These are phyloP conservation scores for Drosophila tristis DNA, from an alignment of 1,140 invertebrate species.

Conservation along the genomic window DNA sequence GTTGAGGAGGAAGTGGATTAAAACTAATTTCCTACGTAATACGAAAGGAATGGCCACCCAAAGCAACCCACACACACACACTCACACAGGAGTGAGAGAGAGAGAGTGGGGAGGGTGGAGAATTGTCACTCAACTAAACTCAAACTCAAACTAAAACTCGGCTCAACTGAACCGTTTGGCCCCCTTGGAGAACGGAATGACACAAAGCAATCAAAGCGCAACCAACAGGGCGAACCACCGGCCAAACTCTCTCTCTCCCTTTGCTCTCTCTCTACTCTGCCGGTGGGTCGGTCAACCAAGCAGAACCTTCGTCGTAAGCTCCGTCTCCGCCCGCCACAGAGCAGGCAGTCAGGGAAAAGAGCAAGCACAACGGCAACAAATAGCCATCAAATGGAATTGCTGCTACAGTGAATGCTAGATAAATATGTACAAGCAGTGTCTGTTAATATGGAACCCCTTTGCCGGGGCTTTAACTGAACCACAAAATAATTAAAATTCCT, in stretches of 20 bases:
- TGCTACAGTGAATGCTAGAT: background rate
- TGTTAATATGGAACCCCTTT: too few relatives aligned
- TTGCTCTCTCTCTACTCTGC: constrained; percentile 12
- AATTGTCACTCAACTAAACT: constrained; percentile 48
- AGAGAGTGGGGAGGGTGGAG: constrained; percentile 23
- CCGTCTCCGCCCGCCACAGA: constrained; percentile 23
- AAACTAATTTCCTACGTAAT: constrained; percentile 79
- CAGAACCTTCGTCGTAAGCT: constrained; percentile 46
- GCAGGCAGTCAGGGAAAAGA: constrained; percentile 55
- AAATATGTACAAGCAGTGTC: too few relatives aligned
- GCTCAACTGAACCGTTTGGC: constrained; percentile 49
- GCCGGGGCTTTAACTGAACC: too few relatives aligned
- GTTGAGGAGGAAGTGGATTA: constrained; percentile 66
- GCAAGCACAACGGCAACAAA: constrained; percentile 52
- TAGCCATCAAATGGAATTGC: constrained; percentile 65
- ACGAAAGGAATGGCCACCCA: constrained; percentile 21
- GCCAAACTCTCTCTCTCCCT: constrained; percentile 29
- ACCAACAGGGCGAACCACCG: constrained; percentile 57
- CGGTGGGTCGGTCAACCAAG: constrained; percentile 52
- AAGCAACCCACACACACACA: constrained; percentile 30
- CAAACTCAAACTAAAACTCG: background rate
- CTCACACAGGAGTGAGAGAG: background rate
- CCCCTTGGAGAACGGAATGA: constrained; percentile 52
- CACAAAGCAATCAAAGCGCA: constrained; percentile 76
- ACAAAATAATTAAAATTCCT: too few relatives aligned